phyloP scores from a whole-genome alignment of 1,140 invertebrate species.

The Cyphomyrmex costatus region DNA sequence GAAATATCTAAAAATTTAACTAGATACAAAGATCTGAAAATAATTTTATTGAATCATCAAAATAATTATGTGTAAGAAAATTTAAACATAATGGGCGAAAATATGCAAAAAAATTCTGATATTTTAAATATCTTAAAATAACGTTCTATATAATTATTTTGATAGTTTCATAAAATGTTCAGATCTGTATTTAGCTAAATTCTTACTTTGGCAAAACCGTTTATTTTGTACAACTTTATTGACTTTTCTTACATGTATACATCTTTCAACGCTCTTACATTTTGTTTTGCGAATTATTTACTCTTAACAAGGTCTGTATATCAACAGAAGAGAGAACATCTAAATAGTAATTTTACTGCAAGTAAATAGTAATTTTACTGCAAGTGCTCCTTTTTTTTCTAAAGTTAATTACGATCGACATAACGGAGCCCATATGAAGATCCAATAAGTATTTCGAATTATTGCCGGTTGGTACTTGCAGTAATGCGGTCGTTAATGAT shows the following conservation, averaged over 20 bases:
- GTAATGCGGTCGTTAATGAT: constrained; percentile 37
- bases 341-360: constrained; percentile 10
- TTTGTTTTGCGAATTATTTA: constrained; percentile 9
- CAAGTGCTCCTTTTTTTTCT: neutral
- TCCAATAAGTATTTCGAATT: constrained; percentile 17
- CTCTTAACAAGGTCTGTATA: neutral
- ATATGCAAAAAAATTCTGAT: too few relatives aligned
- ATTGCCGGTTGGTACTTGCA: neutral
- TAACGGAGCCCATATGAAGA: neutral
- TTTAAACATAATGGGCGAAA: too few relatives aligned
- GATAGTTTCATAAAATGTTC: too few relatives aligned
- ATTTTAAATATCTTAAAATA: too few relatives aligned
- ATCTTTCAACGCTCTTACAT: neutral
- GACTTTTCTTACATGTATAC: neutral
- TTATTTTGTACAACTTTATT: too few relatives aligned
- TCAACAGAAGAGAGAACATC: neutral
- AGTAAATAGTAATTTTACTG: constrained; percentile 2
- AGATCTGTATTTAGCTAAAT: too few relatives aligned
- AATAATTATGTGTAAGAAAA: too few relatives aligned
- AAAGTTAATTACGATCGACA: constrained; percentile 6
- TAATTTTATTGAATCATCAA: too few relatives aligned
- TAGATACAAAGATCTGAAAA: too few relatives aligned
- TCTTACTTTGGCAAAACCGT: too few relatives aligned
- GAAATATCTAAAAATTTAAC: too few relatives aligned
- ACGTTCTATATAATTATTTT: too few relatives aligned